A percentile compares a stretch with the other conserved stretches of the same genome.
Evolutionary conservation across 2,888 invertebrate species (phyloP).

Genomic region (Dynastes grantii): DNA sequence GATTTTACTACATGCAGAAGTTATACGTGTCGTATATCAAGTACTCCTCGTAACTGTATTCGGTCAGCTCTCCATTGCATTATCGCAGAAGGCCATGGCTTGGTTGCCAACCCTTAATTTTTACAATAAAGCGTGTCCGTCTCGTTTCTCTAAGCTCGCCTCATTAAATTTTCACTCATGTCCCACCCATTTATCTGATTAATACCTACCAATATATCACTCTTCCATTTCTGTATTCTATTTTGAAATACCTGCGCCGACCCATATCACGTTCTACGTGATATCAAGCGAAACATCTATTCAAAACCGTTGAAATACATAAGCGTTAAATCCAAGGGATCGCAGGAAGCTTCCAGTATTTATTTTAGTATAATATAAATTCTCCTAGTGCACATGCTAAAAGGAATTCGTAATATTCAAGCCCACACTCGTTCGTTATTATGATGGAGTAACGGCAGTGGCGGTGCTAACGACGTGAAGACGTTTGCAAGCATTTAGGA

Average conservation of each 20-base stretch:
- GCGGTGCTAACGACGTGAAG: neutral
- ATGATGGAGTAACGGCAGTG: conserved; percentile 14
- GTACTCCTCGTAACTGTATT: too few relatives aligned
- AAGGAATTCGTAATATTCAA: conserved; percentile 49
- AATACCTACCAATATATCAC: conserved; percentile 24
- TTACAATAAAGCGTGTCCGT: neutral
- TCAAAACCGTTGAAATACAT: conserved; percentile 16
- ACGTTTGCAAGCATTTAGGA: too few relatives aligned
- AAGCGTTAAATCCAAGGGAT: conserved; percentile 39
- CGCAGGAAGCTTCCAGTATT: conserved; percentile 48
- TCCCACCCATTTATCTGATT: conserved; percentile 30
- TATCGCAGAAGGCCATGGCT: too few relatives aligned
- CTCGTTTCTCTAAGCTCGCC: conserved; percentile 1
- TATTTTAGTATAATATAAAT: conserved; percentile 51
- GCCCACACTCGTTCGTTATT: conserved; percentile 37
- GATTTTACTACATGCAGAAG: too few relatives aligned
- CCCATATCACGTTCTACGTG: conserved; percentile 32
- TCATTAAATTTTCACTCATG: conserved; percentile 16
- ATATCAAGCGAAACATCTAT: conserved; percentile 39
- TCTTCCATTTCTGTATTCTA: conserved; percentile 32
- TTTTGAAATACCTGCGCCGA: conserved; percentile 37
- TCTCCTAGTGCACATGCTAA: conserved; percentile 43
- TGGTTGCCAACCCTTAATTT: neutral
- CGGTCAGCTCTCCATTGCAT: too few relatives aligned
- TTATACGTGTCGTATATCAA: too few relatives aligned